Conservation (phyloP, 2,113 vertebrate genomes). For the Neotoma lepida region DNA sequence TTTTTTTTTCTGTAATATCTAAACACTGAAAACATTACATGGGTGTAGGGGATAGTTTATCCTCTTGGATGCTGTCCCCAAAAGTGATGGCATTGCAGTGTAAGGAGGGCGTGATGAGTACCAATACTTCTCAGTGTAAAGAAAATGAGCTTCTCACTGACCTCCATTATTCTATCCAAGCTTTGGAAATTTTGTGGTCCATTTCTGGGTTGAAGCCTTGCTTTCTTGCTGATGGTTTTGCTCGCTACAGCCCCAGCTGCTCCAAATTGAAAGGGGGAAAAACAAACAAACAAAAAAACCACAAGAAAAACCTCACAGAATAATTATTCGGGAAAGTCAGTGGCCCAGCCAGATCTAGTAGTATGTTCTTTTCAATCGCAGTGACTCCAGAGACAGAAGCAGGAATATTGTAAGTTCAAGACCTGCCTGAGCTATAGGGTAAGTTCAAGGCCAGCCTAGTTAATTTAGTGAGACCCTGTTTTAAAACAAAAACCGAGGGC, state of each 20-base stretch:
- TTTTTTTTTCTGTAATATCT: background rate
- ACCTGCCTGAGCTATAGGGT: too few relatives aligned
- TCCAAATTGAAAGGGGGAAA: background rate
- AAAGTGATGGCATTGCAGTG: background rate
- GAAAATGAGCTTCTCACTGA: background rate
- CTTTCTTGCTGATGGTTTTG: background rate
- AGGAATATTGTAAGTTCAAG: background rate
- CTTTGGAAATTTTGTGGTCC: background rate
- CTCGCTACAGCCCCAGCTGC: background rate
- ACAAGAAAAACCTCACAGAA: background rate
- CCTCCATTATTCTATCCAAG: background rate
- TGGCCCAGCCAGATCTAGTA: background rate
- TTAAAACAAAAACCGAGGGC: background rate
- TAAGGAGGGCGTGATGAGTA: background rate
- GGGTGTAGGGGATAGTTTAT: background rate
- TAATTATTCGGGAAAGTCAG: background rate
- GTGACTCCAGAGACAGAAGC: background rate
- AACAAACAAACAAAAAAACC: background rate
- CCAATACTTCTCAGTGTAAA: background rate
- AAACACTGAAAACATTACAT: background rate
- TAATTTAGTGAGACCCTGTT: background rate
- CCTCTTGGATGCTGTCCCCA: background rate
- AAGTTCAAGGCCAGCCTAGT: background rate
- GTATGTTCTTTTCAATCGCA: background rate
- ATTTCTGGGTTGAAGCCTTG: background rate